Evolutionary conservation across 1,140 invertebrate genomes (phyloP).

Genomic region (Hyles vespertilio): DNA sequence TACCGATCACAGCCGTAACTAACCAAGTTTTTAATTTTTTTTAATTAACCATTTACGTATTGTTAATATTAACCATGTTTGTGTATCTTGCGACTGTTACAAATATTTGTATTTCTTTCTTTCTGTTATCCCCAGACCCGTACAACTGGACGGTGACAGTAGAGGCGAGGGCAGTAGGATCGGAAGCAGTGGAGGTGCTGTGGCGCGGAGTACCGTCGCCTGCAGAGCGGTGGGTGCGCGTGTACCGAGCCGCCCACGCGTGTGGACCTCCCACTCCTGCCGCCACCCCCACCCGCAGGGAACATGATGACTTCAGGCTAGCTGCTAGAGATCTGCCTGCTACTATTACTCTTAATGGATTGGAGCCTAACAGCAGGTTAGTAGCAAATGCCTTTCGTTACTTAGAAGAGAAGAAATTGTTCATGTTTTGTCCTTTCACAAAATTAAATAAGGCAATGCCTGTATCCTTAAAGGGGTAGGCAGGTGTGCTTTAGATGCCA

Average conservation of each 20-base stretch:
- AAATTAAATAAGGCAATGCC: no score
- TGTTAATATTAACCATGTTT: no score
- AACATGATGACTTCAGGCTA: constrained; percentile 89
- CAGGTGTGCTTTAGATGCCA: no score
- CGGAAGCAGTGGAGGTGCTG: constrained; percentile 84
- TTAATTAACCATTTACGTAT: not conserved
- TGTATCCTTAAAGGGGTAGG: no score
- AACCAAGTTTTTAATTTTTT: no score
- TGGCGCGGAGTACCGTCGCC: constrained; percentile 91
- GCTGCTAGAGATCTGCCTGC: constrained; percentile 87
- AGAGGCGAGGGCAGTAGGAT: constrained; percentile 84
- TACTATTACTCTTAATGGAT: constrained; percentile 65
- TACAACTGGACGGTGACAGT: constrained; percentile 89
- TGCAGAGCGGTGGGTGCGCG: constrained; percentile 93
- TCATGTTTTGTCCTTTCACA: no score
- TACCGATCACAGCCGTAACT: no score
- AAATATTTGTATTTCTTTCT: not conserved
- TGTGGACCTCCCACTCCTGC: constrained; percentile 78
- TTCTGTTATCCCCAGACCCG: constrained; percentile 75
- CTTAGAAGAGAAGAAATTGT: no score
- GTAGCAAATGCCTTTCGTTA: no score
- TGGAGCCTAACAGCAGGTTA: constrained; percentile 86
- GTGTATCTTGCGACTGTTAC: not conserved
- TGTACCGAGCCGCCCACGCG: constrained; percentile 85
- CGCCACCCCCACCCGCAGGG: constrained; percentile 79